phyloP scores from a whole-genome alignment of 2,888 invertebrate genomes.

The Girardia tigrina region DNA sequence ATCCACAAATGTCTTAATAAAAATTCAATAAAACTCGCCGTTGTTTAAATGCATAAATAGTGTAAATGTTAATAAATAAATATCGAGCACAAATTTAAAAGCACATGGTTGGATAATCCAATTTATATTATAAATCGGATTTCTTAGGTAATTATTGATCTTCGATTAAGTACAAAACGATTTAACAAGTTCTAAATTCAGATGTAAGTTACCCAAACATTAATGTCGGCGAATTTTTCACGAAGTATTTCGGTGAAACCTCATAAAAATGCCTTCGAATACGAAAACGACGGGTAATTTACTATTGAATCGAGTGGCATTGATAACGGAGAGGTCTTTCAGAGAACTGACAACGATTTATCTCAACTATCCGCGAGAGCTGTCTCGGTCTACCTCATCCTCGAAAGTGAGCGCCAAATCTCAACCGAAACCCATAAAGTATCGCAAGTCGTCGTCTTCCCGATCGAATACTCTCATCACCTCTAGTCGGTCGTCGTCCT shows the following conservation, averaged over 20 bases:
- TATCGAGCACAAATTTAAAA: not conserved
- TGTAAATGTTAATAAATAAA: conserved; percentile 17
- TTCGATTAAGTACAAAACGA: not conserved
- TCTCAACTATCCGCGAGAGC: not conserved
- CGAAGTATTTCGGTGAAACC: not conserved
- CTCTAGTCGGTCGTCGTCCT: not conserved
- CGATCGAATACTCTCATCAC: not conserved
- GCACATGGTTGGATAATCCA: conserved; percentile 15
- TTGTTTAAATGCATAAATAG: no score
- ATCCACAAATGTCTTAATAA: no score
- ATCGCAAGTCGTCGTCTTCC: conserved; percentile 9
- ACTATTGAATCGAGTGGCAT: not conserved
- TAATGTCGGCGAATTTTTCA: not conserved
- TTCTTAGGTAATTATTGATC: not conserved
- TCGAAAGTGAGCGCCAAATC: not conserved
- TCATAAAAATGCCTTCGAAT: conserved; percentile 1
- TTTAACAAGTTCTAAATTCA: not conserved
- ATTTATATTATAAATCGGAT: not conserved
- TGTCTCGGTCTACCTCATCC: conserved; percentile 2
- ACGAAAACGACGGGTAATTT: not conserved
- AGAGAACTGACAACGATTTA: conserved; percentile 5
- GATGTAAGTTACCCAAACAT: not conserved
- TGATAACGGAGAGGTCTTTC: not conserved
- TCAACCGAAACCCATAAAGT: not conserved
- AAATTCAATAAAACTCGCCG: no score